Base-by-base conservation (phyloP, 2,797 vertebrate genomes). In the Notolabrus celidotus region DNA sequence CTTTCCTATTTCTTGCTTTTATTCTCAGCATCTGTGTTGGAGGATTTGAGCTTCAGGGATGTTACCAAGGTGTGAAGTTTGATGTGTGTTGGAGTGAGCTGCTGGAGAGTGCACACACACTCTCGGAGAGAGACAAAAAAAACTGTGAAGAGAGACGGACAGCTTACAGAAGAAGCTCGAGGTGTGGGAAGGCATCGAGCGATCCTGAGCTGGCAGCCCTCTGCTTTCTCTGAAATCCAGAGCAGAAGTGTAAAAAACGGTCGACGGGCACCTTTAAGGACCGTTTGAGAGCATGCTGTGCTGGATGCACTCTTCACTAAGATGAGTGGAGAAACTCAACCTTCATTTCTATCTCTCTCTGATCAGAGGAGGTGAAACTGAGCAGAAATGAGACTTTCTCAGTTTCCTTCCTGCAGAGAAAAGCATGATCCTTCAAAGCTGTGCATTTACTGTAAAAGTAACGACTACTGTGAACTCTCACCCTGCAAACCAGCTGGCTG, bases 121-220 rank as follows among this genome's bases (percentile, higher is more conserved):
- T 11, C n/a, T 10, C 19, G 38, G 22, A 49, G 29, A 34, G 7
- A 50, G 47, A 11, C 17, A 31, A 4, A 58, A 49, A 16, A 47
- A 39, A 50, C 43, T 56, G 41, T 64, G 27, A 52, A 47, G 47
- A 62, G 29, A 52, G 47, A 66, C 53, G 52, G 63, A 50, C 41
- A 5, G 10, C 19, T 72, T 31, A 63, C 52, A 62, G 61, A 63
- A 60, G 62, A 33, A 62, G 38, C 57, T 72, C 11, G 23, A 79
- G 50, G 75, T 83, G 85, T 84, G 73, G 82, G 83, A 85, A 79
- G 82, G 68, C 85, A 86, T 79, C 17, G 86, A 88, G 62, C 12
- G 33, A 67, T 57, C 50, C 58, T 59, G 41, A 69, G 59, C 53
- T 65, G 58, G 71, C 72, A 71, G 64, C 36, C 20, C 45, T 74